phyloP scores from a whole-genome alignment of 1,140 invertebrate species.

The Dryas iulia region DNA sequence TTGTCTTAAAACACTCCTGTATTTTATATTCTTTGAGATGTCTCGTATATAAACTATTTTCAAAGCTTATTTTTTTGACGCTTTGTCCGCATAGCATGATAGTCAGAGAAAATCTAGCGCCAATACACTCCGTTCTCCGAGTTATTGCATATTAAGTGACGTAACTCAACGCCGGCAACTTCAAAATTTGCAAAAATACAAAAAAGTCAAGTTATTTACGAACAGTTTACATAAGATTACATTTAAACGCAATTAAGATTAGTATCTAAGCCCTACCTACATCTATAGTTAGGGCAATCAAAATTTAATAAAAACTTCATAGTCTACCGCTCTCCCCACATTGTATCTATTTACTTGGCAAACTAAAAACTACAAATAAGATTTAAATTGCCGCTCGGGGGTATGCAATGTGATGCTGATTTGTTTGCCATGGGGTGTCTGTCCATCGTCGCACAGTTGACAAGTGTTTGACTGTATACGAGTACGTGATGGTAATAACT shows the following conservation, averaged over 20 bases:
- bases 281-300: not conserved
- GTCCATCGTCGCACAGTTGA: not conserved
- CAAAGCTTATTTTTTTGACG: no score
- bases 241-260: not conserved
- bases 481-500: not conserved
- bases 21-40: no score
- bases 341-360: constrained; percentile 50
- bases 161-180: no score
- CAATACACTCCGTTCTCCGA: no score
- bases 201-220: no score
- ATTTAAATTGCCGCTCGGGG: constrained; percentile 56
- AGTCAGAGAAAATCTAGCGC: no score
- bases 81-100: no score
- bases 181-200: no score
- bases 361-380: constrained; percentile 71
- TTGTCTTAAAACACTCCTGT: no score
- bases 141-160: no score
- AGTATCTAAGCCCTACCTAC: not conserved
- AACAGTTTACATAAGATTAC: no score
- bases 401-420: constrained; percentile 2
- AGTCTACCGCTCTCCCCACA: constrained; percentile 4
- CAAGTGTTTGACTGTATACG: not conserved
- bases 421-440: constrained; percentile 10
- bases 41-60: no score
- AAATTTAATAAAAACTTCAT: constrained; percentile 4